Conservation (phyloP, 2,797 vertebrate genomes). For the Trichosurus vulpecula region DNA sequence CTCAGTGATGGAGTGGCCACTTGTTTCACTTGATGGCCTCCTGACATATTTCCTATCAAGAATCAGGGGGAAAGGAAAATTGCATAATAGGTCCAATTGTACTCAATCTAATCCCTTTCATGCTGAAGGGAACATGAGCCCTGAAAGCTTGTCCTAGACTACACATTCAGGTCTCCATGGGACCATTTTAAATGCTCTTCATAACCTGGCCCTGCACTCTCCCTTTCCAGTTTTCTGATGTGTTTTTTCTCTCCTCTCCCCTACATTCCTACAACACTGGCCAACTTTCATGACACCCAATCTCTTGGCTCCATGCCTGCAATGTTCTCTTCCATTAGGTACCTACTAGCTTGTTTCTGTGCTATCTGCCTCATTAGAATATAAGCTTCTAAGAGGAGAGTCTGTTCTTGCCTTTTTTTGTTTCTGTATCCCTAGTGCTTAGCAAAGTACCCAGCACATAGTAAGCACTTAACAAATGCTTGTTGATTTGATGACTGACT, state of each 20-base stretch:
- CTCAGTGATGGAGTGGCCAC: conserved; percentile 15
- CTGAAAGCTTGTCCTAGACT: background rate
- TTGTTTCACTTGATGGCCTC: conserved; percentile 8
- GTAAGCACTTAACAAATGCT: background rate
- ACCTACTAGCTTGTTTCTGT: background rate
- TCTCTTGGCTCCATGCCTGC: background rate
- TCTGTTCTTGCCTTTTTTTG: background rate
- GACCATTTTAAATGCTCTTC: background rate
- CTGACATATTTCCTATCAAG: conserved; percentile 21
- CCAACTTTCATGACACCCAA: background rate
- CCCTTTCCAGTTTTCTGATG: background rate
- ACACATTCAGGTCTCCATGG: background rate
- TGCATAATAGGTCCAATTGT: background rate
- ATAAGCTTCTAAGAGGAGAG: background rate
- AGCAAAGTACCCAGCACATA: background rate
- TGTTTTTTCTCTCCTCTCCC: background rate
- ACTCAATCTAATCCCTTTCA: conserved; percentile 4
- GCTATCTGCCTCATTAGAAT: background rate
- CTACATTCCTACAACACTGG: background rate
- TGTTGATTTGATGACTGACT: background rate
- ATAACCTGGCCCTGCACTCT: background rate
- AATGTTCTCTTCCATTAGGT: background rate
- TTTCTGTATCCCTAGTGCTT: background rate
- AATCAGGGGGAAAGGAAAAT: background rate
- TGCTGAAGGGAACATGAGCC: conserved; percentile 12